phyloP scores from a whole-genome alignment of 2,888 invertebrate genomes.

The Bembecia ichneumoniformis region DNA sequence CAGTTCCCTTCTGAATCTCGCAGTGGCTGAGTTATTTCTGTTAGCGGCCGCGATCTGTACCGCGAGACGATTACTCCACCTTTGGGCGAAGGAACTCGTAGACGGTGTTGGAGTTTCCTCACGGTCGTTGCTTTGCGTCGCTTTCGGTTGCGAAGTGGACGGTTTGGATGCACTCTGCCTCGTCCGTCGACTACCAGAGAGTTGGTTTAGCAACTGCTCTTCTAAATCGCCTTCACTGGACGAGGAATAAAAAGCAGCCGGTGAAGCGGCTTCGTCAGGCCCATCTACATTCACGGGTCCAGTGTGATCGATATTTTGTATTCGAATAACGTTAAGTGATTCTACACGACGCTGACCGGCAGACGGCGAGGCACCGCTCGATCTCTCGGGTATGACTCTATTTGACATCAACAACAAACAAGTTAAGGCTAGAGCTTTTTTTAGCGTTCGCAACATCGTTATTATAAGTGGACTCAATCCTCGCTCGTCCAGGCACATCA shows the following conservation, averaged over 20 bases:
- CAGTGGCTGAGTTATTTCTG: constrained; percentile 53
- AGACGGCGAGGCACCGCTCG: constrained; percentile 26
- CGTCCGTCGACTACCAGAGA: neutral
- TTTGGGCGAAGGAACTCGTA: constrained; percentile 21
- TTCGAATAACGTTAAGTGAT: constrained; percentile 47
- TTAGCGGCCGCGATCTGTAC: constrained; percentile 64
- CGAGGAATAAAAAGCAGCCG: constrained; percentile 6
- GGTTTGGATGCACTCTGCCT: constrained; percentile 8
- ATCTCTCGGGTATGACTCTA: constrained; percentile 29
- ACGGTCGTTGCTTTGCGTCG: neutral
- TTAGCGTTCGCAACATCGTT: constrained; percentile 54
- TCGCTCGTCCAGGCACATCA: constrained; percentile 63
- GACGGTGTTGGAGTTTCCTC: constrained; percentile 18
- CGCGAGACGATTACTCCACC: constrained; percentile 58
- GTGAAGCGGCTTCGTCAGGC: constrained; percentile 36
- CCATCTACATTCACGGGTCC: constrained; percentile 55
- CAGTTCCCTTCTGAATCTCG: constrained; percentile 47
- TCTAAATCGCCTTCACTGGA: neutral
- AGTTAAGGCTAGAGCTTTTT: constrained; percentile 59
- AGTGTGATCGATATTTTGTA: constrained; percentile 52
- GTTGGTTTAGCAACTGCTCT: neutral
- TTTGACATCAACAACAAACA: constrained; percentile 63
- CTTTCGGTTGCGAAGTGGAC: constrained; percentile 17
- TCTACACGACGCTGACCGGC: constrained; percentile 29
- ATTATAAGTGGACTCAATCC: constrained; percentile 61